Base-by-base conservation (phyloP, 2,888 invertebrate genomes). In the Philonicus albiceps region DNA sequence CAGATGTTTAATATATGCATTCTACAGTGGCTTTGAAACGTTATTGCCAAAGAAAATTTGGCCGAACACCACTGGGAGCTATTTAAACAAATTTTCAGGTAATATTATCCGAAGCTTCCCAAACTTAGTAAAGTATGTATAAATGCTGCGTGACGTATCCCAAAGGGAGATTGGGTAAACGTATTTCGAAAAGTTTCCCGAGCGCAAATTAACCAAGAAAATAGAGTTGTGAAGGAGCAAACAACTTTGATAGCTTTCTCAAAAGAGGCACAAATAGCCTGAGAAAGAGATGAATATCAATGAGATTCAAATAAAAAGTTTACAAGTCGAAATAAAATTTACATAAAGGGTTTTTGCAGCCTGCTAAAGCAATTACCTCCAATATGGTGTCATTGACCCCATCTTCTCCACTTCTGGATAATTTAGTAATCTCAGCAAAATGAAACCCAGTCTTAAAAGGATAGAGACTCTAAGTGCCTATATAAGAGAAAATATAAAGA, bases 171-270 rank as follows among this genome's bases (percentile, higher is more conserved):
- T 11, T 37, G 19, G 11, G 37, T 37, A 75, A 75, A 31, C 37
- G 75, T 37, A 75, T 34, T 75, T 37, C 0, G n/a, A n/a, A 34
- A 75, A 75, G 75, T 75, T 76, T 76, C 11, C 22, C 40, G 7
- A 13, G 43, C 34, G 40, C 37, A 76, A 76, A 76, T 76, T 40
- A 76, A 40, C 37, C 76, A 76, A 76, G 40, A 76, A 76, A 76
- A 76, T 37, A 76, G 76, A 76, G 40, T 76, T 76, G 76, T 40
- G 40, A 76, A 76, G 22, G 76, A 22, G 34, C 22, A 76, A 40
- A 74, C 76, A 64, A 40, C 76, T 76, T 76, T 76, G 76, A 76
- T 76, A 76, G 40, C 76, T 40, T 76, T 76, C 19, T 37, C 22
- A 2, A 5, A 76, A 40, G 76, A 76, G 22, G 40, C 37, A 19